Percentiles rank a stretch among this genome's conserved stretches.
Conservation (phyloP, 2,888 invertebrate species). For the Latheticus oryzae region DNA sequence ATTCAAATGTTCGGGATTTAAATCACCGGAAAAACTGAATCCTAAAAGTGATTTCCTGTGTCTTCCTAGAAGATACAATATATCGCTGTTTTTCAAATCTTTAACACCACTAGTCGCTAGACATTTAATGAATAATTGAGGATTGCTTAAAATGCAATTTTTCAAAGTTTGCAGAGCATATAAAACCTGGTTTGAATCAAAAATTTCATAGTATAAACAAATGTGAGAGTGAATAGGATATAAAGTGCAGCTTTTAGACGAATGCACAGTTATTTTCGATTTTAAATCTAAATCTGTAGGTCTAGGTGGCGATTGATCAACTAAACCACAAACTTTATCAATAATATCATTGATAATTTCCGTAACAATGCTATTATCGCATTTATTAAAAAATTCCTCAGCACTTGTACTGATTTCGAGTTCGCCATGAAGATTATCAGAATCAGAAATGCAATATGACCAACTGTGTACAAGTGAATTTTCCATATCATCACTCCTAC, state of each 20-base stretch:
- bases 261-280: slow-evolving; percentile 50
- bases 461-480: slow-evolving; percentile 69
- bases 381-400: slow-evolving; percentile 74
- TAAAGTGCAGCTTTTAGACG: slow-evolving; percentile 65
- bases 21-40: slow-evolving; percentile 74
- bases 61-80: slow-evolving; percentile 75
- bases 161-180: slow-evolving; percentile 82
- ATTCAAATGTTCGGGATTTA: slow-evolving; percentile 74
- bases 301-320: slow-evolving; percentile 33
- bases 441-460: slow-evolving; percentile 67
- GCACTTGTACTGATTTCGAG: slow-evolving; percentile 73
- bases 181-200: slow-evolving; percentile 79
- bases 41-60: slow-evolving; percentile 86
- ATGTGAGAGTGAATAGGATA: slow-evolving; percentile 87
- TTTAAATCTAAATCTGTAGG: slow-evolving; percentile 57
- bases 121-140: slow-evolving; percentile 78
- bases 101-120: slow-evolving; percentile 80
- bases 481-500: slow-evolving; percentile 63
- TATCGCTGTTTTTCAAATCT: slow-evolving; percentile 67
- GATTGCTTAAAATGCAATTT: slow-evolving; percentile 77
- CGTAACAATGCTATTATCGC: slow-evolving; percentile 67
- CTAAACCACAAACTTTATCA: slow-evolving; percentile 66
- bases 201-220: slow-evolving; percentile 82
- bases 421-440: slow-evolving; percentile 65
- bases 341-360: slow-evolving; percentile 72